Conservation (phyloP, 1,140 invertebrate genomes). For the Drosophila bifasciata region DNA sequence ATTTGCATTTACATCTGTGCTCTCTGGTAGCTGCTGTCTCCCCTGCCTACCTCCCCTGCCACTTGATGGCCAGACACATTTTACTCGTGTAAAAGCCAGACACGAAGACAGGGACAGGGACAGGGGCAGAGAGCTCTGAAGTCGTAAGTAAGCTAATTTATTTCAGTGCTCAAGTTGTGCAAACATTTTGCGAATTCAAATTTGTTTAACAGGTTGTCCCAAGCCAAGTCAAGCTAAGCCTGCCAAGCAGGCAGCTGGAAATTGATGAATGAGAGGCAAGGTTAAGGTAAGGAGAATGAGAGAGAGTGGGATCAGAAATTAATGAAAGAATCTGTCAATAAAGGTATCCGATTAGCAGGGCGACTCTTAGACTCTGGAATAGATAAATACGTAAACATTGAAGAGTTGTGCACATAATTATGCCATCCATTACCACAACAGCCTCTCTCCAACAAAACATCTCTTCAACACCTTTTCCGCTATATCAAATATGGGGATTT, state of each 20-base stretch:
- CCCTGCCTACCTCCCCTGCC: neutral
- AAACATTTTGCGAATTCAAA: conserved; percentile 59
- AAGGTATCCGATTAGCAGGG: neutral
- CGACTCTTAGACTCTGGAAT: no score
- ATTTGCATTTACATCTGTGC: conserved; percentile 25
- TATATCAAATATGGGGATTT: conserved; percentile 27
- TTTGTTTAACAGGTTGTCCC: conserved; percentile 56
- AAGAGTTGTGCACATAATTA: neutral
- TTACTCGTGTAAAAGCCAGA: conserved; percentile 1
- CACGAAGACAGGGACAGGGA: no score
- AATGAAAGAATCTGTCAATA: no score
- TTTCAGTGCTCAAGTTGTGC: conserved; percentile 57
- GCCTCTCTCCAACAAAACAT: no score
- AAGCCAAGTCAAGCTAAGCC: conserved; percentile 8
- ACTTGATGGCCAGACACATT: conserved; percentile 16
- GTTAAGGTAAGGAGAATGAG: conserved; percentile 20
- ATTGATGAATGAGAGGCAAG: conserved; percentile 42
- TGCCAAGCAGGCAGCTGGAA: conserved; percentile 8
- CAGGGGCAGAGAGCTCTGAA: conserved; percentile 19
- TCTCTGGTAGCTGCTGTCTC: no score
- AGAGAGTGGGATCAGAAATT: no score
- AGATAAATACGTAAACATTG: neutral
- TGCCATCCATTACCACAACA: no score
- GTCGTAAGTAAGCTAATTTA: conserved; percentile 51
- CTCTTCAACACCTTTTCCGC: conserved; percentile 15